Evolutionary conservation across 2,888 invertebrate species (phyloP).

Genomic region (Hydroisotoma schaefferi): DNA sequence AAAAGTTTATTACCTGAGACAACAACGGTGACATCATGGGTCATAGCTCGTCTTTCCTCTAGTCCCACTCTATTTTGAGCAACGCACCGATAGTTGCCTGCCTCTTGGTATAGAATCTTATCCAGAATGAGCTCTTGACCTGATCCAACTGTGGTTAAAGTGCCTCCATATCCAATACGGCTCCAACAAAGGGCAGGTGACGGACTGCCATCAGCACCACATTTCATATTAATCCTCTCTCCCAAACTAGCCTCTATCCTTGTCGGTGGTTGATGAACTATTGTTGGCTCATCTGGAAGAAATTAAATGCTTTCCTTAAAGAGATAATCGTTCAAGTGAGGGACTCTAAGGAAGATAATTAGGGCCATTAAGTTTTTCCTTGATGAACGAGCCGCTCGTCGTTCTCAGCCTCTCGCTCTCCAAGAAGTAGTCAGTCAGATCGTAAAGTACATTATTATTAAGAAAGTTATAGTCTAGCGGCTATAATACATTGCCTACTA

Average conservation of each 20-base stretch:
- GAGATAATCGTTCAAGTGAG: neutral
- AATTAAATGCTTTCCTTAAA: conserved; percentile 12
- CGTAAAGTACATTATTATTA: neutral
- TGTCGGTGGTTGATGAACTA: conserved; percentile 49
- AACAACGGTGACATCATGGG: conserved; percentile 55
- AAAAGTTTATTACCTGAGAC: conserved; percentile 52
- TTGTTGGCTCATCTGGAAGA: conserved; percentile 50
- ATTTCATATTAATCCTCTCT: conserved; percentile 80
- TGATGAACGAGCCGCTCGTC: neutral
- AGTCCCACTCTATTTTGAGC: conserved; percentile 56
- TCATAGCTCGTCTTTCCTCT: conserved; percentile 52
- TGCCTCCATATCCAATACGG: conserved; percentile 53
- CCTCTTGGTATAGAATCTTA: conserved; percentile 71
- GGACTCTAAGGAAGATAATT: neutral
- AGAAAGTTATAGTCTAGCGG: too few species aligned
- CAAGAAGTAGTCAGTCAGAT: too few species aligned
- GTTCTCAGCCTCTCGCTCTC: neutral
- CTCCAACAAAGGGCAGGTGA: conserved; percentile 60
- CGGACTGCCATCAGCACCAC: conserved; percentile 61
- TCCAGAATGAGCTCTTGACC: conserved; percentile 65
- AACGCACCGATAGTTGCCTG: conserved; percentile 71
- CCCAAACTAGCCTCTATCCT: conserved; percentile 72
- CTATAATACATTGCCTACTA: too few species aligned
- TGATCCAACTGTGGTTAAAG: conserved; percentile 57
- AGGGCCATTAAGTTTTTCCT: conserved; percentile 2